phyloP scores from a whole-genome alignment of 2,797 vertebrate species.

The Tokudaia tokunoshimensis region DNA sequence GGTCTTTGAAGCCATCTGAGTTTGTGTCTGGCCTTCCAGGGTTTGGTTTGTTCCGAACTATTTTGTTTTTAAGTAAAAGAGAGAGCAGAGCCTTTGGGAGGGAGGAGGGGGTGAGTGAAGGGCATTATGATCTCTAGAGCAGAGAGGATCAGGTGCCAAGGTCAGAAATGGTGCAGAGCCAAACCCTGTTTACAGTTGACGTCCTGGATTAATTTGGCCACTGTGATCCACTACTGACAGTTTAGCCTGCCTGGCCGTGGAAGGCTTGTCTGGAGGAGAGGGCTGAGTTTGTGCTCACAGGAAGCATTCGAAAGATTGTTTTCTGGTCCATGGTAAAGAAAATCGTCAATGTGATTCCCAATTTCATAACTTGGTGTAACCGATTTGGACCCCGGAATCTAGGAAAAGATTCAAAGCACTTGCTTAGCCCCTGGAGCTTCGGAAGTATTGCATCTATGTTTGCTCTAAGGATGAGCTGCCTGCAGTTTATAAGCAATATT shows the following conservation, averaged over 20 bases:
- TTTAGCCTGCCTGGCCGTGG: not conserved
- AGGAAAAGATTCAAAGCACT: not conserved
- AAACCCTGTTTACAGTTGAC: not conserved
- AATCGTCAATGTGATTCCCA: not conserved
- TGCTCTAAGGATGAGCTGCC: not conserved
- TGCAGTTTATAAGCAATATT: not conserved
- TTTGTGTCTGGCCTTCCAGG: not conserved
- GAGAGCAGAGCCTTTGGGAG: conserved; percentile 19
- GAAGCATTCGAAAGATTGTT: not conserved
- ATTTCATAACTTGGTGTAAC: not conserved
- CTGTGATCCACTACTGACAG: not conserved
- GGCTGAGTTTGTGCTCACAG: not conserved
- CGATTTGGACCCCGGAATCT: not conserved
- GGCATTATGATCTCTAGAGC: not conserved
- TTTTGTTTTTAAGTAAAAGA: not conserved
- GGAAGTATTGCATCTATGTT: not conserved
- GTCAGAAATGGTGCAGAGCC: not conserved
- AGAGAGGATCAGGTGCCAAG: not conserved
- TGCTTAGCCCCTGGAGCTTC: not conserved
- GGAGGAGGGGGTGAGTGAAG: not conserved
- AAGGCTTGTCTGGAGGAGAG: not conserved
- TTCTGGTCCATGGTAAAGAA: conserved; percentile 13
- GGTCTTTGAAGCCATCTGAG: not conserved
- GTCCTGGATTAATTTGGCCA: not conserved
- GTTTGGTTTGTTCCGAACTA: conserved; percentile 8